phyloP scores from a whole-genome alignment of 2,888 invertebrate species.

The Euplagia quadripunctaria region DNA sequence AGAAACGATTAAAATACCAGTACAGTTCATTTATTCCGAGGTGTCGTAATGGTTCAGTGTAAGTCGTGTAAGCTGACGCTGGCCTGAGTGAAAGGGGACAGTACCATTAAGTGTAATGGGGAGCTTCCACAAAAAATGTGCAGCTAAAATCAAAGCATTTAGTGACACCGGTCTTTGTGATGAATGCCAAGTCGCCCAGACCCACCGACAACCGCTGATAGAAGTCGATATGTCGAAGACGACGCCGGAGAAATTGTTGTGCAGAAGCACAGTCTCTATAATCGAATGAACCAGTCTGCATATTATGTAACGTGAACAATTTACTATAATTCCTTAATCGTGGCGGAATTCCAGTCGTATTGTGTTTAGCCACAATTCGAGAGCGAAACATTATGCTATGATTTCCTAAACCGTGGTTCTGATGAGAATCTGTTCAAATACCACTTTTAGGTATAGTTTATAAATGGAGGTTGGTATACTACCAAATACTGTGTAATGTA shows the following conservation, averaged over 20 bases:
- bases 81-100: no score
- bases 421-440: constrained; percentile 4
- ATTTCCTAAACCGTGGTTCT: constrained; percentile 7
- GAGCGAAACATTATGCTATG: constrained; percentile 9
- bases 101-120: no score
- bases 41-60: no score
- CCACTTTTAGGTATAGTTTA: background rate
- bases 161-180: no score
- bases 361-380: constrained; percentile 1
- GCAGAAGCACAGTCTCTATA: background rate
- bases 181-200: no score
- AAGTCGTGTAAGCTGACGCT: no score
- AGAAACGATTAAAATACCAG: no score
- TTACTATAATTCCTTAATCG: constrained; percentile 9
- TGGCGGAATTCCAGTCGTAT: constrained; percentile 6
- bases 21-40: no score
- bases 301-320: background rate
- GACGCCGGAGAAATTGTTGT: background rate
- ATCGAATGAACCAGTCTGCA: background rate
- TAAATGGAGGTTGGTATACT: background rate
- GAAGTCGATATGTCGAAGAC: background rate
- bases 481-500: background rate
- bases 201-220: background rate
- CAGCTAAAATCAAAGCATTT: no score
- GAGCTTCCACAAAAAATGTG: no score